These are phyloP conservation scores for Machimus rusticus DNA, from an alignment of 2,888 invertebrate genomes.

Conservation along the genomic window DNA sequence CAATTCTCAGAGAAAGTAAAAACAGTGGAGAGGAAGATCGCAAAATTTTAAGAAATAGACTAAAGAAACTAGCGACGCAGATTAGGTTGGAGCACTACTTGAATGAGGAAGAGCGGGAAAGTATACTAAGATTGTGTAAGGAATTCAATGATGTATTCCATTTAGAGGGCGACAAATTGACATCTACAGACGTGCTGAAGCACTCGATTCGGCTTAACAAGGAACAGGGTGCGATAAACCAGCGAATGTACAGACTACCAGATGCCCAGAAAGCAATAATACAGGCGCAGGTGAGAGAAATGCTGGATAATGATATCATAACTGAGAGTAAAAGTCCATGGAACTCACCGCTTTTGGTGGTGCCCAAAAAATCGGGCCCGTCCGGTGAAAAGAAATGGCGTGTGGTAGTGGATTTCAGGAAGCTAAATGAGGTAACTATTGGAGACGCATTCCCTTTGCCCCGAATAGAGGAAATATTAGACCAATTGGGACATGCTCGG, in stretches of 20 bases:
- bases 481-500: background rate
- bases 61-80: background rate
- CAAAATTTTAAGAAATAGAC: background rate
- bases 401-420: slow-evolving; percentile 4
- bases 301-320: background rate
- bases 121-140: background rate
- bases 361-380: background rate
- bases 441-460: slow-evolving; percentile 44
- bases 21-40: background rate
- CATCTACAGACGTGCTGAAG: background rate
- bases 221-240: background rate
- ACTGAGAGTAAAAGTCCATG: background rate
- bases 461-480: slow-evolving; percentile 38
- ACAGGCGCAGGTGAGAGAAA: background rate
- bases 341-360: background rate
- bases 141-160: background rate
- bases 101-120: background rate
- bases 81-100: no score
- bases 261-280: background rate
- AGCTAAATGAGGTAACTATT: background rate
- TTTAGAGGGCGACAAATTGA: background rate
- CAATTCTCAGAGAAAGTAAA: background rate
- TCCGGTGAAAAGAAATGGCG: background rate
- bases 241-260: background rate
- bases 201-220: background rate